Evolutionary conservation across 2,113 vertebrate species (phyloP), one percentile per base, ranked within the genome.

Genomic region (Myodes glareolus): DNA sequence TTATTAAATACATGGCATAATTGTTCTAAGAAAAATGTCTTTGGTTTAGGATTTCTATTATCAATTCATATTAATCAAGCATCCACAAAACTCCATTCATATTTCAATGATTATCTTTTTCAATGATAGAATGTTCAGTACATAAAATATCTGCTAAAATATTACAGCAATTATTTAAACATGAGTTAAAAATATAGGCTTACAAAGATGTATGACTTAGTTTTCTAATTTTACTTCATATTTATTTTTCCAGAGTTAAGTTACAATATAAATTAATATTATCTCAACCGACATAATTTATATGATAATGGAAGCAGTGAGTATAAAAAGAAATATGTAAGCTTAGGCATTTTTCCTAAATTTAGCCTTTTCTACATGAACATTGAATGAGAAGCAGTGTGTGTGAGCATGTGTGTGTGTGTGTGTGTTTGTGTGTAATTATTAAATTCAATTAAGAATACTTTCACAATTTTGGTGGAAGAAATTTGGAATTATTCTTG

Each of bases 101-200:
- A 96, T 88, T 96, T 93, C 55, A 96, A 67, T 94, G 89, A 61
- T 95, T 98, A 88, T 76, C 2, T 0, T 61, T 93, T 82, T 88
- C 3, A 65, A 13, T 52, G 75, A 95, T 0, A 61, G 75, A 91
- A 93, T 91, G 52, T 2, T 91, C 50, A 67, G 96, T n/a, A 91
- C 47, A 93, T 10, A 90, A 52, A 73, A 72, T 4, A 75, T 87
- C 76, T 94, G 81, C 82, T 90, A 97, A 50, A 78, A 85, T 75
- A 70, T 17, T 33, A 0, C 1, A 91, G 23, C 42, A 94, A 96
- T 95, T 68, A 95, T 45, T 21, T 58, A 91, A 95, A 92, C 45
- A 90, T 67, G 52, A 90, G 23, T 67, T 85, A 88, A 91, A 91
- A 92, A 93, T 91, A 87, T 0, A 73, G 7, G 90, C 68, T 78